Base-by-base conservation (phyloP, 92 coral and sea anemone genomes). In the Actinostola sp. region DNA sequence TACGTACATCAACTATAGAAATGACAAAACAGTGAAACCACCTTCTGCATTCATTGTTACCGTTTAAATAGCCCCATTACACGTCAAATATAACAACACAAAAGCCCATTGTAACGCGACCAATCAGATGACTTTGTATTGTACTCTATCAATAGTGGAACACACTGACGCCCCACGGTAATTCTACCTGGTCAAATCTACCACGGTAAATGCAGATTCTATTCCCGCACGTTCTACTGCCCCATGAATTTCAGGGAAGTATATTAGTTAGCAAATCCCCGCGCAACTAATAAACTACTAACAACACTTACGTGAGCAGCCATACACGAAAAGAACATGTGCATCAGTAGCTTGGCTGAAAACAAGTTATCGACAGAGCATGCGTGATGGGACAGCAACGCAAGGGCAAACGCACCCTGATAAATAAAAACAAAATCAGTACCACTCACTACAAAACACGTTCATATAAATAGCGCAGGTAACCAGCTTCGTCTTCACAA, bases 321-420 rank as follows among this genome's bases (percentile, higher is more conserved):
- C 76, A 93, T 81, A 17, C 98, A 84, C 52, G 97, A 84, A 62
- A 94, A 94, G 55, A 94, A 94, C 94, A 94, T 81, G 80, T 94
- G 98, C 93, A 91, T 94, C 69, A 94, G 29, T 34, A 94, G 76
- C 84, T 94, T 94, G 80, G 98, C 92, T 12, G 96, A 88, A 75
- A 94, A 94, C 66, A 90, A 81, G 77, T 94, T 90, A 50, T 88
- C 97, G 0, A 94, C 82, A 10, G 97, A 89, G 68, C 98, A 94
- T 45, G 87, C 82, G 82, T 87, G 89, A 60, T 91, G 97, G 63
- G 92, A 73, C 23, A 91, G 36, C 61, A 94, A 48, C 0, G 96
- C 93, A 16, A 88, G 84, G 20, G 92, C 90, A 72, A 93, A 93
- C 15, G 89, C 92, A 27, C 86, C 92, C 97, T 93, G 76, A 23